Percentiles rank a stretch among this genome's conserved stretches.
phyloP scores from a whole-genome alignment of 2,113 vertebrate genomes.

The Poecilia latipinna region DNA sequence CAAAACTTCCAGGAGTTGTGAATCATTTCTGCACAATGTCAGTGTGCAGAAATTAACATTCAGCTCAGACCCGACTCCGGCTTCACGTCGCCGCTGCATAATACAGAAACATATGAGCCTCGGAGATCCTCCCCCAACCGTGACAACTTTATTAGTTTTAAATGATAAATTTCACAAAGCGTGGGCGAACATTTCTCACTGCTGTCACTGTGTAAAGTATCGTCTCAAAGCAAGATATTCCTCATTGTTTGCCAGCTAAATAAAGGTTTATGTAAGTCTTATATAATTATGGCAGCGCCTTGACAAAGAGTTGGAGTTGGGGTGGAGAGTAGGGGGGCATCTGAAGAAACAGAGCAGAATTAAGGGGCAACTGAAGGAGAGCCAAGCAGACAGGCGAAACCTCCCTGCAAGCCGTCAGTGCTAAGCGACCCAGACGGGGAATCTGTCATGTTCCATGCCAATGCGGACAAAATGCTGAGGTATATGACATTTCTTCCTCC shows the following conservation, averaged over 20 bases:
- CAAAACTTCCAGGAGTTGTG: not conserved
- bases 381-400: constrained; percentile 61
- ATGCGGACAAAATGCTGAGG: constrained; percentile 62
- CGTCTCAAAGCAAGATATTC: not conserved
- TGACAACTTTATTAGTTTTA: constrained; percentile 47
- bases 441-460: constrained; percentile 68
- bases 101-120: constrained; percentile 3
- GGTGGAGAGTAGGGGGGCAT: constrained; percentile 27
- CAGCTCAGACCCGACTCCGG: not conserved
- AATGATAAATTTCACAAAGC: constrained; percentile 27
- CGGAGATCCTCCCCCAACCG: not conserved
- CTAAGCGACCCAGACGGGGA: constrained; percentile 62
- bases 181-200: constrained; percentile 16
- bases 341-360: constrained; percentile 78
- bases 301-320: constrained; percentile 20
- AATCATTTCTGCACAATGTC: not conserved
- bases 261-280: constrained; percentile 57
- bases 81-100: constrained; percentile 4
- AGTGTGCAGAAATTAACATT: not conserved
- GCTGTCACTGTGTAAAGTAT: constrained; percentile 6
- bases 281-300: constrained; percentile 55
- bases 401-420: constrained; percentile 65
- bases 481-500: constrained; percentile 61
- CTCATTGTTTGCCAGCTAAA: constrained; percentile 37
- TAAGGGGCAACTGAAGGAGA: constrained; percentile 62